Conservation (phyloP, 2,797 vertebrate genomes). For the Enteromius radiatus region DNA sequence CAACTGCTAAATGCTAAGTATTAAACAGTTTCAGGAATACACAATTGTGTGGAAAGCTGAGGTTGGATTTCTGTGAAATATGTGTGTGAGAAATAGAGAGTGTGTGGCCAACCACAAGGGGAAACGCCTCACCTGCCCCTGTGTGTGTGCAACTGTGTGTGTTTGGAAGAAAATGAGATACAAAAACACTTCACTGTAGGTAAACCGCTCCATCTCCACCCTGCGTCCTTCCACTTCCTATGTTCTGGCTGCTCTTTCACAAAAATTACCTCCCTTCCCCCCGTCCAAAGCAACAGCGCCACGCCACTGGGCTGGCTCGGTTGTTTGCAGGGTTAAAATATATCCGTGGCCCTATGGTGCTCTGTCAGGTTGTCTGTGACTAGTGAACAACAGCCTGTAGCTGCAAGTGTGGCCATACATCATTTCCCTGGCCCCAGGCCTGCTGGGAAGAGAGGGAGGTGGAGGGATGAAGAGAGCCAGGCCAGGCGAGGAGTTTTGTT, state of each 20-base stretch:
- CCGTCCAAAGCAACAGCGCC: slow-evolving; percentile 10
- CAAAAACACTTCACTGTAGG: slow-evolving; percentile 63
- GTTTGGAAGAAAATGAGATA: slow-evolving; percentile 55
- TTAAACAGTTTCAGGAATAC: slow-evolving; percentile 5
- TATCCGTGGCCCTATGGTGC: slow-evolving; percentile 37
- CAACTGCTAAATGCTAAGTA: not conserved
- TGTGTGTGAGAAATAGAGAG: slow-evolving; percentile 47
- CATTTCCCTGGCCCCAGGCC: slow-evolving; percentile 64
- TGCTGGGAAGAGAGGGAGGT: slow-evolving; percentile 43
- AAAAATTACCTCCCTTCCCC: not conserved
- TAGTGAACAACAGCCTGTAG: slow-evolving; percentile 42
- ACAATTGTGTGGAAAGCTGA: slow-evolving; percentile 6
- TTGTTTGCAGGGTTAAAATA: slow-evolving; percentile 48
- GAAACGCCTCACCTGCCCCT: slow-evolving; percentile 60
- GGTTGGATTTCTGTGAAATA: slow-evolving; percentile 30
- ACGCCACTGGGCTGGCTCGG: not conserved
- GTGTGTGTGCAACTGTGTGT: slow-evolving; percentile 44
- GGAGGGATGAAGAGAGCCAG: slow-evolving; percentile 32
- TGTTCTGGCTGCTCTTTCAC: slow-evolving; percentile 40
- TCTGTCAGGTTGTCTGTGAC: slow-evolving; percentile 38
- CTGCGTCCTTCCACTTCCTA: slow-evolving; percentile 46
- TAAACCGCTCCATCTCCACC: slow-evolving; percentile 60
- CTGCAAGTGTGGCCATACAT: slow-evolving; percentile 56
- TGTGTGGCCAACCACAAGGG: slow-evolving; percentile 60
- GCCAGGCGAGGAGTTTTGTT: slow-evolving; percentile 80